Evolutionary conservation across 1,140 invertebrate species (phyloP), one percentile per base, ranked within the genome.

Genomic region (Tribolium castaneum): DNA sequence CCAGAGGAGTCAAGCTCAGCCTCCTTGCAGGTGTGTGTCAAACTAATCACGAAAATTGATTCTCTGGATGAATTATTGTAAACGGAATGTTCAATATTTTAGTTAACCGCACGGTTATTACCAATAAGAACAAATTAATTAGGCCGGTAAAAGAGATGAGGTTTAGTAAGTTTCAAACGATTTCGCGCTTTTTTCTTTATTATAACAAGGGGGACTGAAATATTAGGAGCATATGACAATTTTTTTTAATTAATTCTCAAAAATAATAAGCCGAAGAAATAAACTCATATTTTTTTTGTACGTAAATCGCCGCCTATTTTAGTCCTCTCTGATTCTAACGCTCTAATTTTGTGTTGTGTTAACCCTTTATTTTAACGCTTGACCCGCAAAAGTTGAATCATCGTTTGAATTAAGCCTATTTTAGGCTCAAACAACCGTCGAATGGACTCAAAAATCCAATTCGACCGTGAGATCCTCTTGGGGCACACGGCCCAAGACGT

Each of bases 401-500:
- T 9, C 0, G 1, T 45, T 9, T 45, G 5, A 9, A 10, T 7
- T 59, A 3, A 10, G 5, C 16, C 9, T 54, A 59, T 80, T 81
- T 52, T 54, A 78, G 82, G 80, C 51, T 81, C 82, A n/a, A 84
- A 84, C 76, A 80, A 80, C 70, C 80, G 84, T 22, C 76, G 82
- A 52, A 81, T 83, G 12, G 84, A 85, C 75, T 82, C 84, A 6
- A 84, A 83, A 52, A 16, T 85, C 51, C 79, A 84, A 54, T 88
- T 93, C 45, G 90, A 90, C 10, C 88, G 91, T 56, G 90, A 94
- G 86, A 89, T 97, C 12, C 89, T 92, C 75, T 94, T 97, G 87
- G 94, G 95, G 0, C 94, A 96, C 83, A 92, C 92, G 14, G 94
- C 93, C 79, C 94, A 98, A 89, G 95, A 96, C 87, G 95, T 98